A percentile compares a stretch with the other conserved stretches of the same genome.
These are phyloP conservation scores for Brachyrhaphis roseni DNA, from an alignment of 2,797 vertebrate genomes.

Conservation along the genomic window DNA sequence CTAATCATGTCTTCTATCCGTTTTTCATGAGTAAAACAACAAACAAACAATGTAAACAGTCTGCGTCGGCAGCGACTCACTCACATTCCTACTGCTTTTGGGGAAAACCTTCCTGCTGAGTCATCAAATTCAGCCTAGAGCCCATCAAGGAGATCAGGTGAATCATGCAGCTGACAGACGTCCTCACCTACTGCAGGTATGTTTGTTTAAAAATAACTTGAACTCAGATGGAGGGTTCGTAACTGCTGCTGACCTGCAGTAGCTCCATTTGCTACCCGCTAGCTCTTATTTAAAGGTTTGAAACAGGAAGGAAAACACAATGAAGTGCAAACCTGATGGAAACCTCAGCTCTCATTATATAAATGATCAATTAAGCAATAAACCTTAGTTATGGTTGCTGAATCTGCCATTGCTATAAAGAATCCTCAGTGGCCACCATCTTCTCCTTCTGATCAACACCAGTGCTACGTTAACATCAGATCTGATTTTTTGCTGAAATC, in stretches of 20 bases:
- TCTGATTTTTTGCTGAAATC: no score
- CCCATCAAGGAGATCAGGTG: background rate
- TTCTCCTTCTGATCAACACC: no score
- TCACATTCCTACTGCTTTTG: background rate
- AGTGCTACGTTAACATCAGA: no score
- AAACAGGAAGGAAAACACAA: background rate
- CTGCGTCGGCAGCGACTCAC: background rate
- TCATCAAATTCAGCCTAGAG: background rate
- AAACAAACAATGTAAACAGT: background rate
- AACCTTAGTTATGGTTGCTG: background rate
- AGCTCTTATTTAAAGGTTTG: background rate
- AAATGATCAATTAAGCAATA: background rate
- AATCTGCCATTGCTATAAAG: background rate
- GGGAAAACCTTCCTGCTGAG: slow-evolving; percentile 3
- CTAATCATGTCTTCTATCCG: background rate
- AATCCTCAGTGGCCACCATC: background rate
- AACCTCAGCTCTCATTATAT: background rate
- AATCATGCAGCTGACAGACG: slow-evolving; percentile 6
- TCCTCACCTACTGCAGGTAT: background rate
- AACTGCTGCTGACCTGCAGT: background rate
- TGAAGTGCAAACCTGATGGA: no score
- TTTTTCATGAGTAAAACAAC: background rate
- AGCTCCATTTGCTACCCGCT: no score
- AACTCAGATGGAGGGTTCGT: background rate
- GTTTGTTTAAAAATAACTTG: background rate